These are phyloP conservation scores for Orius insidiosus DNA, from an alignment of 1,140 invertebrate genomes.

Conservation along the genomic window DNA sequence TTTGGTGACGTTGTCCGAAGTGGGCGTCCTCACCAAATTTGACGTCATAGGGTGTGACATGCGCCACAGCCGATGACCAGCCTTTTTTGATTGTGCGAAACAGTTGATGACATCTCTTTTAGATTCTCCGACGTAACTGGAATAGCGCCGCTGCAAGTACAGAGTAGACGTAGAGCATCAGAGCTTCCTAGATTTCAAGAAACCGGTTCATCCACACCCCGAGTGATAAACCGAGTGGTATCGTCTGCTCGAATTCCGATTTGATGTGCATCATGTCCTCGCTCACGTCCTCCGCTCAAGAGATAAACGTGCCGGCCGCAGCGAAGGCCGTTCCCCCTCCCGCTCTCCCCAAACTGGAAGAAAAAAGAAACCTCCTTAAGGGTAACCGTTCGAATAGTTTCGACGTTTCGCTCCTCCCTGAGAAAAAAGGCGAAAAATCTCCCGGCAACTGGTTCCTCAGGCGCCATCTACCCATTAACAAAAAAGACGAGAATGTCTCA, in stretches of 20 bases:
- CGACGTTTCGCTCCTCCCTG: constrained; percentile 51
- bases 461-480: constrained; percentile 49
- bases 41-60: no score
- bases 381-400: constrained; percentile 61
- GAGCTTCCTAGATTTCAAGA: constrained; percentile 16
- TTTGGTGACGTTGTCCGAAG: no score
- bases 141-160: constrained; percentile 7
- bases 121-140: constrained; percentile 19
- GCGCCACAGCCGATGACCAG: no score
- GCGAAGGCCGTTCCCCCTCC: no score
- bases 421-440: constrained; percentile 27
- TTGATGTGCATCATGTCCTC: constrained; percentile 54
- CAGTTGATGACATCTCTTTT: no score
- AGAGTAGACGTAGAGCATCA: constrained; percentile 17
- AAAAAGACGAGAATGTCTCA: constrained; percentile 4
- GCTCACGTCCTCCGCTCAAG: constrained; percentile 57
- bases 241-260: constrained; percentile 63
- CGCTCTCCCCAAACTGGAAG: constrained; percentile 27
- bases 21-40: no score
- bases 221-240: constrained; percentile 26
- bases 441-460: constrained; percentile 55
- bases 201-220: neutral
- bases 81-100: no score
- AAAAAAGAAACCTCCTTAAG: constrained; percentile 35
- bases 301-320: constrained; percentile 36